Evolutionary conservation across 2,797 vertebrate genomes (phyloP).

Genomic region (Tragopan temminckii): DNA sequence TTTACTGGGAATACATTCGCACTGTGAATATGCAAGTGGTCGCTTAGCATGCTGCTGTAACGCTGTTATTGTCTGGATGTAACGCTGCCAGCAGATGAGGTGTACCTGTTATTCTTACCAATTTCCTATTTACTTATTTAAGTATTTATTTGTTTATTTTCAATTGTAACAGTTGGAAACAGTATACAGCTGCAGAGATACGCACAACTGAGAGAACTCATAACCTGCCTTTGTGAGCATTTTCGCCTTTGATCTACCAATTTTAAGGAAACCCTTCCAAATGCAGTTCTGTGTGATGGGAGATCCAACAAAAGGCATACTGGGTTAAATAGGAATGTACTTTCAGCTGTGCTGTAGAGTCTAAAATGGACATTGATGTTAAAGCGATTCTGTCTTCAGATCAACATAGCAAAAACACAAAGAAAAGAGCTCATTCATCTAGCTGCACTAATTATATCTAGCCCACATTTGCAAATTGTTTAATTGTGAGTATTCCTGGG

Average conservation of each 20-base stretch:
- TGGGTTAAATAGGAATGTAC: background rate
- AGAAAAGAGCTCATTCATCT: background rate
- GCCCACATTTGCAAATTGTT: background rate
- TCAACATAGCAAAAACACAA: background rate
- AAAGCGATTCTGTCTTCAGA: background rate
- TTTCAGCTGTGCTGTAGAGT: background rate
- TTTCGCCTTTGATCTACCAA: background rate
- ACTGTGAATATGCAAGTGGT: background rate
- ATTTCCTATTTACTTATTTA: background rate
- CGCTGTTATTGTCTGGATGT: background rate
- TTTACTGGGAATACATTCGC: background rate
- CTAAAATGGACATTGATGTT: background rate
- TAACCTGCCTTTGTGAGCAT: background rate
- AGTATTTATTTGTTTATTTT: background rate
- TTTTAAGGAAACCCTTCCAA: background rate
- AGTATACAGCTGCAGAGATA: background rate
- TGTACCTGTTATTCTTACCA: background rate
- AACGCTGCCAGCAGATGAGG: background rate
- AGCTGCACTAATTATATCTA: background rate
- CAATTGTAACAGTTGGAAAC: background rate
- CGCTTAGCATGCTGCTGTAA: background rate
- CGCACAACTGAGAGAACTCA: background rate
- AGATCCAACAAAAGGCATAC: background rate
- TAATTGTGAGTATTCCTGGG: background rate
- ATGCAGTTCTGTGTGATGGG: background rate